Evolutionary conservation across 2,888 invertebrate genomes (phyloP), one percentile per base, ranked within the genome.

Genomic region (Euzophera pinguis): DNA sequence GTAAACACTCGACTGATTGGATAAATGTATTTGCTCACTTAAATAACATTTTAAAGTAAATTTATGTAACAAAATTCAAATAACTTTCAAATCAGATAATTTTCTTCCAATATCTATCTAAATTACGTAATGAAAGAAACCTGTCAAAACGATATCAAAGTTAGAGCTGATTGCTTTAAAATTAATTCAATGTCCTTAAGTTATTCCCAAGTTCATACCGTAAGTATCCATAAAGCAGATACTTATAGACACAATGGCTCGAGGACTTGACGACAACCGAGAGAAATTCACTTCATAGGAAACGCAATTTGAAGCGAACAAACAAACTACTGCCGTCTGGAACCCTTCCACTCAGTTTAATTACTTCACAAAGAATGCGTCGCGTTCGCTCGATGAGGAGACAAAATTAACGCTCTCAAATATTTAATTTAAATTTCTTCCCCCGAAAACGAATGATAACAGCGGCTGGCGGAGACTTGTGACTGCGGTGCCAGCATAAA

Each of bases 291-390:
- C 78, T 84, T 83, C 83, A 87, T 88, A 83, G 86, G 73, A 84
- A 87, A 86, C 84, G 84, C 82, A 89, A 89, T 89, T 89, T 85
- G 70, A 83, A 76, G 78, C 78, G 84, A 87, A 87, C 88, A 89
- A 90, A 90, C 89, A 89, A 89, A 89, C 90, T 89, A 87, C 75
- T 81, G 70, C 75, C 81, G 81, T 75, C 78, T 77, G 84, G 80
- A 84, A 88, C 90, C 90, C 89, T 89, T 90, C 87, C 81, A 87
- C 88, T 89, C 87, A 80, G 86, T 88, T 90, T 90, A 90, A 90
- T 90, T 90, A 89, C 89, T 90, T 89, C 81, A 83, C 89, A 87
- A 90, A 90, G 90, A 90, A 90, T 89, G 90, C 89, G 89, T 87
- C 87, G 89, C 82, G 76, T 78, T 84, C 83, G 77, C 88, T 78